Evolutionary conservation across 2,888 invertebrate species (phyloP).

Genomic region (Gastrophysa polygoni): DNA sequence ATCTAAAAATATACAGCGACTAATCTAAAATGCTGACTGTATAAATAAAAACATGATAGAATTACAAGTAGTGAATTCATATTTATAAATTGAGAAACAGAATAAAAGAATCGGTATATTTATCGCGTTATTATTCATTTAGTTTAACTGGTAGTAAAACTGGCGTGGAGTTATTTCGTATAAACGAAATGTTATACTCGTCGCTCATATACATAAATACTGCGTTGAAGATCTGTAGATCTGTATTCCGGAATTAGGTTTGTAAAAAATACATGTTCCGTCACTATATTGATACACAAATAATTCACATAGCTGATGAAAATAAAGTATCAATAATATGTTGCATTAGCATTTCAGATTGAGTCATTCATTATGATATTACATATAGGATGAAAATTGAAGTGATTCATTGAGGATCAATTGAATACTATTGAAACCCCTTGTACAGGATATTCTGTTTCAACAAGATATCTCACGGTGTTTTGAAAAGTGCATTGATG

Average conservation of each 20-base stretch:
- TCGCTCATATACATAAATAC: slow-evolving; percentile 12
- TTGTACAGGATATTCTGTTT: too few relatives aligned
- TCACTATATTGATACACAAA: too few relatives aligned
- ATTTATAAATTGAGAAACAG: not conserved
- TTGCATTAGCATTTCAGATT: too few relatives aligned
- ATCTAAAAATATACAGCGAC: not conserved
- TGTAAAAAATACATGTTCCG: too few relatives aligned
- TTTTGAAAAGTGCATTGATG: too few relatives aligned
- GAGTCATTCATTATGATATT: too few relatives aligned
- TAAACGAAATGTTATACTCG: slow-evolving; percentile 12
- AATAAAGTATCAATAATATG: too few relatives aligned
- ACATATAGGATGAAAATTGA: too few relatives aligned
- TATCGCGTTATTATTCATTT: slow-evolving; percentile 22
- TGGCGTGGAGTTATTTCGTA: slow-evolving; percentile 12
- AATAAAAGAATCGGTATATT: slow-evolving; percentile 2
- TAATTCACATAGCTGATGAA: too few relatives aligned
- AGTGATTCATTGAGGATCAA: too few relatives aligned
- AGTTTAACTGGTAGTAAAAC: slow-evolving; percentile 13
- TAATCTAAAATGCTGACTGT: not conserved
- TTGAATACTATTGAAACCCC: too few relatives aligned
- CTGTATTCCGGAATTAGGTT: slow-evolving; percentile 5
- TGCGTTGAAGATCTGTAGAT: not conserved
- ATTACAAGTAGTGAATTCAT: not conserved
- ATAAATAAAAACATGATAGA: slow-evolving; percentile 1
- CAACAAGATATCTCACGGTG: too few relatives aligned